Evolutionary conservation across 2,113 vertebrate species (phyloP).

Genomic region (Pteruthius melanotis): DNA sequence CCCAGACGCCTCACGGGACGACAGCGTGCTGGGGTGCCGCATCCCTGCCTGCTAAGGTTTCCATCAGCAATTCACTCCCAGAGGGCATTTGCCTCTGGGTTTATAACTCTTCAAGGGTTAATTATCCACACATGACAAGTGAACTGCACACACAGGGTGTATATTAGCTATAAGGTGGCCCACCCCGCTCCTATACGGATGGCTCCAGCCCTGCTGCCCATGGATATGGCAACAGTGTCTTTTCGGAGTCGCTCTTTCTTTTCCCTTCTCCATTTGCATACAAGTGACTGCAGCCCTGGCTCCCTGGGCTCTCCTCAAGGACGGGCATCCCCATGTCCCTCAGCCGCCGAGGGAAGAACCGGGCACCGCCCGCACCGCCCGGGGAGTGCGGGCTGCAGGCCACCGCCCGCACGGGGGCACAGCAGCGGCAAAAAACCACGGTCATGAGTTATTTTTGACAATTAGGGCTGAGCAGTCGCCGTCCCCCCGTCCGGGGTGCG

Average conservation of each 20-base stretch:
- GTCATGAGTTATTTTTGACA: neutral
- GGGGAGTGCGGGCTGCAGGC: neutral
- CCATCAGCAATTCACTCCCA: neutral
- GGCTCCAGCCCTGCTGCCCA: neutral
- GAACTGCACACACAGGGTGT: accelerated
- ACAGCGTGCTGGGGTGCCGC: accelerated
- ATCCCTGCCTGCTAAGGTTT: neutral
- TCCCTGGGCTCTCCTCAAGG: accelerated
- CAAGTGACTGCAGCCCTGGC: neutral
- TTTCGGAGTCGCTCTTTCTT: no score
- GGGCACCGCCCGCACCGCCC: neutral
- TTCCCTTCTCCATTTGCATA: neutral
- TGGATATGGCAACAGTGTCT: accelerated
- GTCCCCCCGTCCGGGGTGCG: neutral
- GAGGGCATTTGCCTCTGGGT: accelerated
- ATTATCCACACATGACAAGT: accelerated
- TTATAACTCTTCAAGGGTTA: neutral
- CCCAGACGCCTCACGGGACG: neutral
- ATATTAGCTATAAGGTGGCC: accelerated
- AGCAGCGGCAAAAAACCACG: neutral
- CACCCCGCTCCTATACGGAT: accelerated
- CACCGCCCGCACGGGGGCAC: neutral
- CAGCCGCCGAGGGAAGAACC: neutral
- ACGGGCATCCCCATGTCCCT: accelerated
- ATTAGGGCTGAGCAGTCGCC: neutral